Conservation (phyloP, 2,888 invertebrate genomes). For the Danaus chrysippus region DNA sequence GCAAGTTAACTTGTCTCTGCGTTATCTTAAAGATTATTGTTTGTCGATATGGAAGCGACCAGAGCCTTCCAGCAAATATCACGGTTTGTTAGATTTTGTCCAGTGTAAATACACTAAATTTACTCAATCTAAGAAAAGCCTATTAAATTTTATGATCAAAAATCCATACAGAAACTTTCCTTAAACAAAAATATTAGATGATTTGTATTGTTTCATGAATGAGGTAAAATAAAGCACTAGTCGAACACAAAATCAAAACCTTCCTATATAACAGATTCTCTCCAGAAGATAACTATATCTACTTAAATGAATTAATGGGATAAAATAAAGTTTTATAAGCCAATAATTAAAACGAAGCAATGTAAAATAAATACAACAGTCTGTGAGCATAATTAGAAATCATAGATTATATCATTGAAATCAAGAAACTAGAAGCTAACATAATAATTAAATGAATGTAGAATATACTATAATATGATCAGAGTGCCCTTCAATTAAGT, state of each 20-base stretch:
- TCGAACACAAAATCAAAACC: too few relatives aligned
- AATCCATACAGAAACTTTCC: too few relatives aligned
- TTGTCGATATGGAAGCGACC: constrained; percentile 57
- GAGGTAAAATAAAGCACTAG: too few relatives aligned
- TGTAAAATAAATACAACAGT: neutral
- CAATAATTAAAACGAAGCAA: neutral
- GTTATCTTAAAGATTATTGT: constrained; percentile 71
- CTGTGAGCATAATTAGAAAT: constrained; percentile 3
- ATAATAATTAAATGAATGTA: constrained; percentile 3
- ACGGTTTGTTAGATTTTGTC: constrained; percentile 16
- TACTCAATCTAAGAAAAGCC: too few relatives aligned
- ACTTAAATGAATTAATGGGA: too few relatives aligned
- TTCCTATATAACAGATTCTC: too few relatives aligned
- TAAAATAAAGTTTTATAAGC: too few relatives aligned
- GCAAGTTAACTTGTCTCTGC: constrained; percentile 73
- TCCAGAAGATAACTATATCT: too few relatives aligned
- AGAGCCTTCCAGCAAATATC: constrained; percentile 25
- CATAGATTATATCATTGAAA: neutral
- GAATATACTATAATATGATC: neutral
- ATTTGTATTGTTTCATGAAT: too few relatives aligned
- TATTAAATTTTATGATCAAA: too few relatives aligned
- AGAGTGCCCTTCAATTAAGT: too few relatives aligned
- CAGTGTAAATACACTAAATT: neutral
- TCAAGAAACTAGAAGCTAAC: neutral
- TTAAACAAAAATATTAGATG: too few relatives aligned